Conservation (phyloP, 2,888 invertebrate genomes). For the Drymonia ruficornis region DNA sequence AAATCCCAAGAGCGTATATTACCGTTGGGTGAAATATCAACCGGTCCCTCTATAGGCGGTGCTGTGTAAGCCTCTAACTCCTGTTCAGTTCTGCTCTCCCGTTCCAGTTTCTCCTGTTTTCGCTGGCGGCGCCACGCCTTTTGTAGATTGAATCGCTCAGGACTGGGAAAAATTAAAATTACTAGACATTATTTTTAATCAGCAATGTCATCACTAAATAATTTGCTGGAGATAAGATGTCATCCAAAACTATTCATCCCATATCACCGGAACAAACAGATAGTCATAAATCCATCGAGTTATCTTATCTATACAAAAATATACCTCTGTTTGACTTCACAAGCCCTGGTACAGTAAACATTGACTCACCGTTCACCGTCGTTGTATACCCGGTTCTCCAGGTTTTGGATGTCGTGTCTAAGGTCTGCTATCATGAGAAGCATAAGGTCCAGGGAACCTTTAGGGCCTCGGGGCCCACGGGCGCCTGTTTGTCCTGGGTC, state of each 20-base stretch:
- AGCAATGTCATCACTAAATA: too few relatives aligned
- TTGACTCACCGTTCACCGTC: conserved; percentile 73
- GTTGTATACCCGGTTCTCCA: conserved; percentile 84
- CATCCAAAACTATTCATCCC: background rate
- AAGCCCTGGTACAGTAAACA: background rate
- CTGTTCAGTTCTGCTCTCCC: conserved; percentile 61
- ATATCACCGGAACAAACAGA: conserved; percentile 22
- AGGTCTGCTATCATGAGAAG: conserved; percentile 87
- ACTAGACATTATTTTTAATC: too few relatives aligned
- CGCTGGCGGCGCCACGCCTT: conserved; percentile 83
- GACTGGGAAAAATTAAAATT: conserved; percentile 60
- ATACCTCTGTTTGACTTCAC: conserved; percentile 8
- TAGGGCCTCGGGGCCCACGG: conserved; percentile 85
- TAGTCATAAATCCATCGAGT: conserved; percentile 12
- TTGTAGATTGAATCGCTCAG: conserved; percentile 85
- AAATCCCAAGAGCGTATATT: conserved; percentile 6
- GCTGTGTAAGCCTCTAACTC: conserved; percentile 75
- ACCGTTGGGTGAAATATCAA: conserved; percentile 70
- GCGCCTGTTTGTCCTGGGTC: conserved; percentile 84
- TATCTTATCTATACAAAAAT: conserved; percentile 27
- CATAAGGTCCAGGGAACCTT: conserved; percentile 87
- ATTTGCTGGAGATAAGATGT: background rate
- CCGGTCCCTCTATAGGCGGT: conserved; percentile 56
- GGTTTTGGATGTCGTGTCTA: conserved; percentile 85
- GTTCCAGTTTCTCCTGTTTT: conserved; percentile 73